Evolutionary conservation across 2,113 vertebrate genomes (phyloP).

Genomic region (Craseonycteris thonglongyai): DNA sequence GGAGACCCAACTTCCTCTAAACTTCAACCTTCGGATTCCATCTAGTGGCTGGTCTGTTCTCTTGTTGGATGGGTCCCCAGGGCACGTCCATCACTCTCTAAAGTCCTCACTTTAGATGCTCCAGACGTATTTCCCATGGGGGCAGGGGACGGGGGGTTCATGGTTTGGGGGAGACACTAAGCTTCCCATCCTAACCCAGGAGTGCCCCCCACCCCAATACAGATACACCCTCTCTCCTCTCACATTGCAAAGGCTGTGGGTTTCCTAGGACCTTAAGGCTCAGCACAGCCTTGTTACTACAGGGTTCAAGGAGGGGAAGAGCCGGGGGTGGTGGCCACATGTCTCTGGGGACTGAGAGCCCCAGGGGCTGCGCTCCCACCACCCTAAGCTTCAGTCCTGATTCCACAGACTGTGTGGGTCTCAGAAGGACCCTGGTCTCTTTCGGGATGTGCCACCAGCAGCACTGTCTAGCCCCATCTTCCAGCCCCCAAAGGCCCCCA

Average conservation of each 20-base stretch:
- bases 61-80: neutral
- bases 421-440: neutral
- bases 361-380: neutral
- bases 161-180: neutral
- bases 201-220: neutral
- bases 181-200: neutral
- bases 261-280: neutral
- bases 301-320: neutral
- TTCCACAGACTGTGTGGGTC: neutral
- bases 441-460: neutral
- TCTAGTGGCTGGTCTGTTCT: slow-evolving; percentile 9
- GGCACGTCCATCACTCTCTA: neutral
- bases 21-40: slow-evolving; percentile 48
- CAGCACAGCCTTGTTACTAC: neutral
- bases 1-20: neutral
- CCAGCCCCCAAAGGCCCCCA: neutral
- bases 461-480: neutral
- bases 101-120: neutral
- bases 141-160: neutral
- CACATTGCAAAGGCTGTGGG: neutral
- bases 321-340: neutral
- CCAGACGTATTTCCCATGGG: neutral
- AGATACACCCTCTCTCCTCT: neutral
- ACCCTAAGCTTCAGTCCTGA: neutral
- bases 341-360: neutral